Conservation (phyloP, 30 jellyfish, hydroid and myxozoan genomes). For the Cassiopea xamachana region DNA sequence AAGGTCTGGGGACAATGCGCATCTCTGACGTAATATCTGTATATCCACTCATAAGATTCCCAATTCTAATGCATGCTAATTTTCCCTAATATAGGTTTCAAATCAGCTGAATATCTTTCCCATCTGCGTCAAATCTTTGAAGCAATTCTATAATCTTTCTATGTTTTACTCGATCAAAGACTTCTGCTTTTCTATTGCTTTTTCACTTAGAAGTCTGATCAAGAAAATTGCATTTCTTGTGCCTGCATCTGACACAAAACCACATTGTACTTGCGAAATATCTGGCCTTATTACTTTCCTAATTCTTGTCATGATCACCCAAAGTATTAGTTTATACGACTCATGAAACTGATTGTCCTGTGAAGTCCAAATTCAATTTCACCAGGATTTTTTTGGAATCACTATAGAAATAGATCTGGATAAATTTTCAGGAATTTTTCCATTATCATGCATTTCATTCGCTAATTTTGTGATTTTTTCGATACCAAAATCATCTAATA, state of each 20-base stretch:
- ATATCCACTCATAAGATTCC: no score
- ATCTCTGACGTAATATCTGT: neutral
- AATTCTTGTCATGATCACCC: neutral
- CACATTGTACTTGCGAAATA: neutral
- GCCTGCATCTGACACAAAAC: slow-evolving; percentile 33
- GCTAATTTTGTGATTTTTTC: neutral
- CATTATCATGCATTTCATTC: neutral
- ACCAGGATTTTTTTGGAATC: neutral
- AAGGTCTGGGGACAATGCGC: neutral
- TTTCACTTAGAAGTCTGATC: neutral
- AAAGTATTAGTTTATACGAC: no score
- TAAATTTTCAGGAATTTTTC: neutral
- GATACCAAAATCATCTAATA: neutral
- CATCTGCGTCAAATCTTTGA: neutral
- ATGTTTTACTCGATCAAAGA: neutral
- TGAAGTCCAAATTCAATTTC: neutral
- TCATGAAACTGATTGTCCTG: neutral
- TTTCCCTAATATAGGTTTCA: neutral
- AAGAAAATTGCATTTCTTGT: slow-evolving; percentile 33
- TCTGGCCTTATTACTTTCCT: neutral
- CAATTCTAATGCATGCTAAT: neutral
- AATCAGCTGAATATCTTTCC: neutral
- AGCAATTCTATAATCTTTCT: neutral
- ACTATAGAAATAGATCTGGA: neutral
- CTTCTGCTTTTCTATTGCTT: slow-evolving; percentile 10